phyloP scores from a whole-genome alignment of 2,888 invertebrate genomes.

The Ornithoptera priamus region DNA sequence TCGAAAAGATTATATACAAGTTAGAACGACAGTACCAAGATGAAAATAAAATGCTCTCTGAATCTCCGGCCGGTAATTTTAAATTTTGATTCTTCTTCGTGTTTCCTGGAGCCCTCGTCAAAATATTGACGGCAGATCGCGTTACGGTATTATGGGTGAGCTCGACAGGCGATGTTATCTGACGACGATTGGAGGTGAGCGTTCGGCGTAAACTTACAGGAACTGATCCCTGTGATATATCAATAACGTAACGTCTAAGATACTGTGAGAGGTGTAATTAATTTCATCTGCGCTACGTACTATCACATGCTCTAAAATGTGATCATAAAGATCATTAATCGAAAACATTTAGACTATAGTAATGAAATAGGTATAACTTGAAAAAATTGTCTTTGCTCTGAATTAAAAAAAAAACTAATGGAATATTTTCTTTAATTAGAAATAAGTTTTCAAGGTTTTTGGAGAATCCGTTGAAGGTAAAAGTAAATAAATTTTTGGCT shows the following conservation, averaged over 20 bases:
- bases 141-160: conserved; percentile 41
- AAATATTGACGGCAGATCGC: conserved; percentile 60
- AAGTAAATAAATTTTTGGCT: conserved; percentile 6
- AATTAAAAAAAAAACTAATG: no score
- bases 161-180: conserved; percentile 54
- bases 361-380: no score
- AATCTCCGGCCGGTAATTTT: conserved; percentile 5
- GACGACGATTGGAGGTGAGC: conserved; percentile 51
- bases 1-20: not conserved
- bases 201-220: conserved; percentile 53
- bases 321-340: no score
- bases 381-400: no score
- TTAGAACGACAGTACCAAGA: not conserved
- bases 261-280: conserved; percentile 13
- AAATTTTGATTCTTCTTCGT: conserved; percentile 21
- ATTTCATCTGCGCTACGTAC: not conserved
- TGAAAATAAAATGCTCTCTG: not conserved
- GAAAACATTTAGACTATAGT: no score
- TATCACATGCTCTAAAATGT: no score
- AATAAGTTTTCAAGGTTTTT: no score
- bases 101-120: conserved; percentile 48
- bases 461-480: no score
- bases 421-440: no score
- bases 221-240: conserved; percentile 61
- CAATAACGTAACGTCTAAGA: conserved; percentile 35